Conservation (phyloP, 2,113 vertebrate species). For the Tragelaphus imberbis region DNA sequence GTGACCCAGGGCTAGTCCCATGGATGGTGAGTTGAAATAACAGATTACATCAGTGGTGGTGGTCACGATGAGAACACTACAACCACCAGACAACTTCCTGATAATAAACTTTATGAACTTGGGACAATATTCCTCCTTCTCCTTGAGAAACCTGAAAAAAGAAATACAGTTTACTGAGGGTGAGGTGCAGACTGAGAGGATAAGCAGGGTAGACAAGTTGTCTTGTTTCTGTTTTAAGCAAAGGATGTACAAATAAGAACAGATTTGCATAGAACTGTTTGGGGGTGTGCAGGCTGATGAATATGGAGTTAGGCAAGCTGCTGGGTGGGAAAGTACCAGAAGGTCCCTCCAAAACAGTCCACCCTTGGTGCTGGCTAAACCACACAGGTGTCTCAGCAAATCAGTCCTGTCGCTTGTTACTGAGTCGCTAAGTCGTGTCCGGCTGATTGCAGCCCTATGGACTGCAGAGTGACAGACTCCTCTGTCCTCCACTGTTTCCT, state of each 20-base stretch:
- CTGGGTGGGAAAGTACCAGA: not conserved
- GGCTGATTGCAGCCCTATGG: not conserved
- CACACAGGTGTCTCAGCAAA: not conserved
- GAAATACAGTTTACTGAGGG: not conserved
- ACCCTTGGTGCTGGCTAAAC: not conserved
- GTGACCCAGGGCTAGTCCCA: not conserved
- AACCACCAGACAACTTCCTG: not conserved
- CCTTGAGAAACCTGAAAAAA: not conserved
- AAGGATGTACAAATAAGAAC: not conserved
- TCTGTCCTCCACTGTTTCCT: not conserved
- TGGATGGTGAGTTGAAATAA: not conserved
- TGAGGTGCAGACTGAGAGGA: not conserved
- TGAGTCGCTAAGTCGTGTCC: accelerated
- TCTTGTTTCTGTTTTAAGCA: not conserved
- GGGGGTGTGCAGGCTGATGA: not conserved
- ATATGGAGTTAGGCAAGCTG: not conserved
- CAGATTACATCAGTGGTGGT: not conserved
- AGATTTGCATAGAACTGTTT: not conserved
- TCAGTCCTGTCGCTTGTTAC: not conserved
- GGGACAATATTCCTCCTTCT: not conserved
- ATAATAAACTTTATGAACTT: not conserved
- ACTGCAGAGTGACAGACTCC: not conserved
- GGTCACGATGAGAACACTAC: not conserved
- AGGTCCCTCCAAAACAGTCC: not conserved
- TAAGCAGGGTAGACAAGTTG: not conserved